These are phyloP conservation scores for Benthosema pterotum DNA, from an alignment of 2,797 vertebrate genomes.

Conservation along the genomic window DNA sequence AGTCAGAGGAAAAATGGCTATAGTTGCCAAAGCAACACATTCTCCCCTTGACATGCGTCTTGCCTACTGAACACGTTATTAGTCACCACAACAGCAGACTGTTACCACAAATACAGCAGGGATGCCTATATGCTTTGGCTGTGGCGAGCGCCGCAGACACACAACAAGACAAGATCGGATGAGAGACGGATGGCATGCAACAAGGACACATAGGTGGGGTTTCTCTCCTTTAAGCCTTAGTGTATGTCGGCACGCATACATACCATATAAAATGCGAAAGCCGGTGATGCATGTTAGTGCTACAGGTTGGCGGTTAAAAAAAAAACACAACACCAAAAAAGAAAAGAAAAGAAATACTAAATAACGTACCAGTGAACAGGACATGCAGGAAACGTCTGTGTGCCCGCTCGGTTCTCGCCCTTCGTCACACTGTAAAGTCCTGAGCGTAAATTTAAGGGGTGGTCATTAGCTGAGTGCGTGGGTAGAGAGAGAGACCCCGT, in stretches of 20 bases:
- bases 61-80: constrained; percentile 56
- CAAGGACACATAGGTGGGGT: constrained; percentile 49
- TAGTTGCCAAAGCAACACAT: constrained; percentile 49
- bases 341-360: neutral
- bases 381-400: constrained; percentile 41
- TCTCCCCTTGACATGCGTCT: constrained; percentile 50
- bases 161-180: constrained; percentile 39
- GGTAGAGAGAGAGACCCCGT: no score
- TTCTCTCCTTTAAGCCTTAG: constrained; percentile 31
- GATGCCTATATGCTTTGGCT: constrained; percentile 60
- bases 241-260: constrained; percentile 45
- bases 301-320: constrained; percentile 64
- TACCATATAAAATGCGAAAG: constrained; percentile 57
- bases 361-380: constrained; percentile 49
- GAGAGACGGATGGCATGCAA: constrained; percentile 59
- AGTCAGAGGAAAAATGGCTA: constrained; percentile 53
- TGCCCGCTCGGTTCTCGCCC: constrained; percentile 40
- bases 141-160: constrained; percentile 48
- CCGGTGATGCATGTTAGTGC: constrained; percentile 60
- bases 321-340: no score
- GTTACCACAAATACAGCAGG: constrained; percentile 60
- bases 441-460: no score
- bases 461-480: no score
- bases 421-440: constrained; percentile 27
- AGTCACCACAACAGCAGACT: constrained; percentile 55